Conservation (phyloP, 2,113 vertebrate genomes). For the Grammomys dolichurus region DNA sequence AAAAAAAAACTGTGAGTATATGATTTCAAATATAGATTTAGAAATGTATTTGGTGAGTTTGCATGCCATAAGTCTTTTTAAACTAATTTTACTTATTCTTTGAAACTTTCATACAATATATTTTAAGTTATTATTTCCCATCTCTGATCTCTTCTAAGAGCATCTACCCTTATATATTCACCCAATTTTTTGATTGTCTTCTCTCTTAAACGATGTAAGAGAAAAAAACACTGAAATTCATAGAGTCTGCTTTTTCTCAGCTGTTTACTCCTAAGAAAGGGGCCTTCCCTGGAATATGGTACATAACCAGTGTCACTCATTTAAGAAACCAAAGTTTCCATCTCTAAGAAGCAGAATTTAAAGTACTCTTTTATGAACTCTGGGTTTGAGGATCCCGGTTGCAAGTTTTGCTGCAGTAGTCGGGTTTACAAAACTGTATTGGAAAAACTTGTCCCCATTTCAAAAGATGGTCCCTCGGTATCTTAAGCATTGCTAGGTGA, state of each 20-base stretch:
- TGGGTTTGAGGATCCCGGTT: not conserved
- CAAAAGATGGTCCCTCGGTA: not conserved
- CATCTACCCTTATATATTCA: not conserved
- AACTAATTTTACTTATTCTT: not conserved
- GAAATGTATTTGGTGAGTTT: not conserved
- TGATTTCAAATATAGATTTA: not conserved
- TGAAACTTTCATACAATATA: too few relatives aligned
- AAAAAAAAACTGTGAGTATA: not conserved
- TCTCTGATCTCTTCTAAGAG: too few relatives aligned
- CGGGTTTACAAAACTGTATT: not conserved
- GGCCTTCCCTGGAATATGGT: not conserved
- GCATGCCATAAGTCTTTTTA: not conserved
- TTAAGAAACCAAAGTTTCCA: not conserved
- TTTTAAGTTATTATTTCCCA: not conserved
- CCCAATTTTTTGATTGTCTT: not conserved
- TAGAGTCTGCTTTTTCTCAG: not conserved
- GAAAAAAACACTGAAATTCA: too few relatives aligned
- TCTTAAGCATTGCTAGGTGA: not conserved
- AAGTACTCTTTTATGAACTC: not conserved
- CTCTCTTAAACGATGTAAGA: not conserved
- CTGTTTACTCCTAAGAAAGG: not conserved
- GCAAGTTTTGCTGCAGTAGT: not conserved
- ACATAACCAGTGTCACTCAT: not conserved
- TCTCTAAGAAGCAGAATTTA: not conserved
- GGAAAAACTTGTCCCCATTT: not conserved